Percentiles rank a stretch among this genome's conserved stretches.
Conservation (phyloP, 2,888 invertebrate genomes). For the Muscina levida region DNA sequence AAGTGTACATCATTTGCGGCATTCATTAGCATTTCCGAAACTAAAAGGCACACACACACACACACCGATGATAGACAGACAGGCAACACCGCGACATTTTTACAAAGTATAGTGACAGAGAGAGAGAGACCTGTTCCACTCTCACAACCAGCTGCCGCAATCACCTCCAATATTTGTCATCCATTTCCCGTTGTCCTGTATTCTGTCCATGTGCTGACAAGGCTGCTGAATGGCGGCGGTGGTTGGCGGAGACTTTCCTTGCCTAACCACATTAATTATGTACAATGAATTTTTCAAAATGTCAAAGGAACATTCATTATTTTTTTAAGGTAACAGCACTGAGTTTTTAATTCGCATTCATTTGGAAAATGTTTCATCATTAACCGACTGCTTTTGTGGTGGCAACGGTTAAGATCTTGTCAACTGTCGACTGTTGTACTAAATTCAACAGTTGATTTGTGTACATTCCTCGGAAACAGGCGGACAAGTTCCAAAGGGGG, state of each 20-base stretch:
- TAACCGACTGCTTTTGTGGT: not conserved
- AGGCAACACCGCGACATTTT: constrained; percentile 11
- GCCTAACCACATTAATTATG: constrained; percentile 43
- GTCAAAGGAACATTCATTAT: constrained; percentile 38
- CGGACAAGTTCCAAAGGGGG: no score
- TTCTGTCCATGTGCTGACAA: not conserved
- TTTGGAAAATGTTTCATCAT: constrained; percentile 6
- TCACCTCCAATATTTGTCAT: not conserved
- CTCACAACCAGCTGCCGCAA: not conserved
- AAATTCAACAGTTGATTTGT: constrained; percentile 25
- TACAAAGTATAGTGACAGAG: constrained; percentile 5
- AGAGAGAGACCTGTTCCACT: constrained; percentile 1
- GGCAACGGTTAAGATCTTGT: not conserved
- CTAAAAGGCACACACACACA: constrained; percentile 3
- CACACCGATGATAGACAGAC: not conserved
- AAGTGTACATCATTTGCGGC: constrained; percentile 47
- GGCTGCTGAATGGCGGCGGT: constrained; percentile 8
- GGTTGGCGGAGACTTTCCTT: constrained; percentile 14
- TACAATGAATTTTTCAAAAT: constrained; percentile 45
- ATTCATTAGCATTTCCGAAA: constrained; percentile 52
- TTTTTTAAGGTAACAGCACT: constrained; percentile 14
- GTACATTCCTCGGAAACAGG: no score
- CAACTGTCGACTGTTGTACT: constrained; percentile 2
- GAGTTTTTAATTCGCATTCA: constrained; percentile 26
- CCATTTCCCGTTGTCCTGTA: not conserved